Base-by-base conservation (phyloP, 1,140 invertebrate genomes). In the Babylonia areolata region DNA sequence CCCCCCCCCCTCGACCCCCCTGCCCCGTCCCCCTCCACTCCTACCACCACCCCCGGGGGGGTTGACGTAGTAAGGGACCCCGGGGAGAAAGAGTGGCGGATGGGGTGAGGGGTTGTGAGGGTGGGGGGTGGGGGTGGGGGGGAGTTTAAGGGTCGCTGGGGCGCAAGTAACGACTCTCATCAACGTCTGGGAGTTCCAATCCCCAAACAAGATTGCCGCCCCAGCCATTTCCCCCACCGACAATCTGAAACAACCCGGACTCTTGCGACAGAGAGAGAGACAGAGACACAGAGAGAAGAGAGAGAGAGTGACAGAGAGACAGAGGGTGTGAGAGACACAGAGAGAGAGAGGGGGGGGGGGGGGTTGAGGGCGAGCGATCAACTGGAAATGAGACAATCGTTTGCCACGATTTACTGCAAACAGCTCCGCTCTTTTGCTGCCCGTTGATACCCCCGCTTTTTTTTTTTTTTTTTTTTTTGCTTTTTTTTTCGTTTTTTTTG, bases 151-250 rank as follows among this genome's bases (percentile, higher is more conserved):
- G 58, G 37, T 84, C 82, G 40, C 28, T 31, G 82, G n/a, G 40
- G 39, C 64, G 58, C 82, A 40, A 84, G 64, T 84, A 84, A 84
- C 82, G 82, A 84, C 17, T 64, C 28, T 84, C 54, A 58, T 84
- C 82, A 84, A 35, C 33, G 69, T 64, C 39, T 46, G 58, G 31
- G 75, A 82, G 64, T 84, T 75, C 64, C 58, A 84, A 84, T 84
- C 82, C 82, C 69, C 82, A 73, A 84, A 84, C 82, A 84, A 84
- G 82, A 84, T 84, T 73, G 82, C 64, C 69, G n/a, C 37, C 31
- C 42, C 5, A 40, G 82, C 82, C 69, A 84, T 80, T 80, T 80
- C 78, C 58, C 31, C 82, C 6, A 35, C 69, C 82, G 23, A 35
- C 69, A 5, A 35, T 42, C 64, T 28, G 39, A 84, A 84, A 84